Evolutionary conservation across 2,888 invertebrate genomes (phyloP).

Genomic region (Acleris emargana): DNA sequence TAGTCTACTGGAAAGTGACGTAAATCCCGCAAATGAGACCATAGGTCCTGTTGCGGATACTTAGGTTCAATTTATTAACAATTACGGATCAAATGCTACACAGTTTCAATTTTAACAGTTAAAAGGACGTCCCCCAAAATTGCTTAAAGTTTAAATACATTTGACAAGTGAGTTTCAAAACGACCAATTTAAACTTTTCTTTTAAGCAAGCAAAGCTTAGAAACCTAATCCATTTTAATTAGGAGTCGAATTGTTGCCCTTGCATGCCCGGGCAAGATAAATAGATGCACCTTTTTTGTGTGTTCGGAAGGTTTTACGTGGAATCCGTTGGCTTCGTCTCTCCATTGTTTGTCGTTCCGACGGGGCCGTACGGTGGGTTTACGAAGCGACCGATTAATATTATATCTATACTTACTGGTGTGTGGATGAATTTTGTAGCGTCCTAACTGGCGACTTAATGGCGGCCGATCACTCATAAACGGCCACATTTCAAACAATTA

Average conservation of each 20-base stretch:
- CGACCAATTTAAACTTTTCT: slow-evolving; percentile 35
- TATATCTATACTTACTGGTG: background rate
- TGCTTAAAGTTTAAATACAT: slow-evolving; percentile 16
- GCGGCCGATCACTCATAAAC: background rate
- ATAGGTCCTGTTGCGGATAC: background rate
- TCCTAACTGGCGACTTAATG: background rate
- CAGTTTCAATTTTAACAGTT: background rate
- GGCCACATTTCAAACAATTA: slow-evolving; percentile 3
- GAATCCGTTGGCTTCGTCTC: slow-evolving; percentile 54
- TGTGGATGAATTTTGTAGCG: slow-evolving; percentile 8
- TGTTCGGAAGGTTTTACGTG: slow-evolving; percentile 58
- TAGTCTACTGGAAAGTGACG: slow-evolving; percentile 27
- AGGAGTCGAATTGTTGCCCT: slow-evolving; percentile 32
- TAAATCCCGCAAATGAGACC: slow-evolving; percentile 15
- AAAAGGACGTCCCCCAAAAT: slow-evolving; percentile 9
- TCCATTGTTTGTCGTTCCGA: slow-evolving; percentile 63
- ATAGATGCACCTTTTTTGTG: slow-evolving; percentile 74
- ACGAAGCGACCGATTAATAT: slow-evolving; percentile 27
- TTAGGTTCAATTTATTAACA: slow-evolving; percentile 4
- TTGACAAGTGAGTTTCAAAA: slow-evolving; percentile 30
- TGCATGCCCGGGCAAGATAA: slow-evolving; percentile 54
- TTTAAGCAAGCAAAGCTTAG: slow-evolving; percentile 30
- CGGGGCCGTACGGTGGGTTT: slow-evolving; percentile 46
- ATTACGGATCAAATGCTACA: slow-evolving; percentile 7
- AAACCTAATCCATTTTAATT: slow-evolving; percentile 37